A percentile compares a stretch with the other conserved stretches of the same genome.
Conservation (phyloP, 2,888 invertebrate species). For the Troides aeacus region DNA sequence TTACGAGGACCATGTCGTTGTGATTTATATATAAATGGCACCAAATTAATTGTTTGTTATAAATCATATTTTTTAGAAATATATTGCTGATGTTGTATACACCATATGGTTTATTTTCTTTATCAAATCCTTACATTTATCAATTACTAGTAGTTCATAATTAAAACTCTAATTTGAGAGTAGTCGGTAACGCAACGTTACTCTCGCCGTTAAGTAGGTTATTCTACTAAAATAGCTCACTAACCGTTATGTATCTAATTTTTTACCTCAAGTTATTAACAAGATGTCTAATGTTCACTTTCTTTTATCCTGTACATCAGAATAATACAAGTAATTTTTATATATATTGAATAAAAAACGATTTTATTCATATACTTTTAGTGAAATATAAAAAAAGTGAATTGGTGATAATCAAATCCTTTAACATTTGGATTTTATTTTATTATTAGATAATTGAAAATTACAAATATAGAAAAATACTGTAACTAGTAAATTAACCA, state of each 20-base stretch:
- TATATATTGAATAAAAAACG: no score
- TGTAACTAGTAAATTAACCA: no score
- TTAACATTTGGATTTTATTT: no score
- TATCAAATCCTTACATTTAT: neutral
- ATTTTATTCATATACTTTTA: no score
- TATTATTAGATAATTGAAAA: no score
- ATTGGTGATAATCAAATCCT: no score
- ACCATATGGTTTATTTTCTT: neutral
- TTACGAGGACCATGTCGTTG: slow-evolving; percentile 82
- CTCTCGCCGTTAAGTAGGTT: slow-evolving; percentile 29
- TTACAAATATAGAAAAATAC: no score
- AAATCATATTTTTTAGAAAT: slow-evolving; percentile 30
- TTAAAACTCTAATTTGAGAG: no score
- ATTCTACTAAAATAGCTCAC: slow-evolving; percentile 28
- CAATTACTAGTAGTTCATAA: neutral
- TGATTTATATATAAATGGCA: slow-evolving; percentile 79
- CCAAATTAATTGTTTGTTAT: slow-evolving; percentile 10
- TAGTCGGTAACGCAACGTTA: slow-evolving; percentile 14
- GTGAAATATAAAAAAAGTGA: no score
- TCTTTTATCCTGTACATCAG: no score
- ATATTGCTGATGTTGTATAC: neutral
- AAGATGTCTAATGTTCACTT: neutral
- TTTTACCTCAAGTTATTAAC: neutral
- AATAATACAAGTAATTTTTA: no score
- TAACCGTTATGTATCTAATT: slow-evolving; percentile 11